A percentile compares a stretch with the other conserved stretches of the same genome.
Evolutionary conservation across 2,888 invertebrate species (phyloP).

Genomic region (Vandiemenella viatica): DNA sequence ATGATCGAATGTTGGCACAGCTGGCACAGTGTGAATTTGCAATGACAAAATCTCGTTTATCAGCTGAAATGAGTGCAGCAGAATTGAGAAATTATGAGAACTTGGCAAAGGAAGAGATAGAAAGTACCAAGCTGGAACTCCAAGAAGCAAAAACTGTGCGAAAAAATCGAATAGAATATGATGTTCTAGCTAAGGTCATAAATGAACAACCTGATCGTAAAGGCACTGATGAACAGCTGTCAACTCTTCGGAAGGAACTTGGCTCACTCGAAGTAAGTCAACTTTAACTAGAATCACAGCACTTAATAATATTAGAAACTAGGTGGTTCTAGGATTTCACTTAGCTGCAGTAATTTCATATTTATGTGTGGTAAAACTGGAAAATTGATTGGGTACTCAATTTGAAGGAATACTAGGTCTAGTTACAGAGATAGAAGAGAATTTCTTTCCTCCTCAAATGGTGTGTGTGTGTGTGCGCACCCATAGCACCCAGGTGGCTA

Average conservation of each 20-base stretch:
- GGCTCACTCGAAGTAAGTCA: conserved; percentile 37
- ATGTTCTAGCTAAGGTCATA: conserved; percentile 80
- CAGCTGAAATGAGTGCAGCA: conserved; percentile 66
- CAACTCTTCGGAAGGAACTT: conserved; percentile 56
- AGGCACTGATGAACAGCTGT: conserved; percentile 52
- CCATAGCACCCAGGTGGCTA: too few relatives aligned
- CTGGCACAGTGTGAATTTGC: conserved; percentile 79
- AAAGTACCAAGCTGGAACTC: conserved; percentile 64
- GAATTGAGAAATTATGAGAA: conserved; percentile 70
- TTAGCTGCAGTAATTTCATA: too few relatives aligned
- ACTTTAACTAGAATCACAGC: too few relatives aligned
- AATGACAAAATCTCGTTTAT: conserved; percentile 64
- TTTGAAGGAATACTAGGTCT: too few relatives aligned
- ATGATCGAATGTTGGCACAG: conserved; percentile 67
- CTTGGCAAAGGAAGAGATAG: conserved; percentile 66
- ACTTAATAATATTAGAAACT: too few relatives aligned
- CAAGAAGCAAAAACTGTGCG: conserved; percentile 72
- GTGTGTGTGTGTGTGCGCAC: too few relatives aligned
- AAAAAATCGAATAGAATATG: conserved; percentile 84
- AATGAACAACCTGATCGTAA: conserved; percentile 79
- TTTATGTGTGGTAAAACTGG: too few relatives aligned
- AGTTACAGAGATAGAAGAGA: too few relatives aligned
- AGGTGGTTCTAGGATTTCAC: too few relatives aligned
- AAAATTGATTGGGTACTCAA: too few relatives aligned
- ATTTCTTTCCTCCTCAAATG: too few relatives aligned